Evolutionary conservation across 2,888 invertebrate genomes (phyloP), one percentile per base, ranked within the genome.

Genomic region (Lycia hirtaria): DNA sequence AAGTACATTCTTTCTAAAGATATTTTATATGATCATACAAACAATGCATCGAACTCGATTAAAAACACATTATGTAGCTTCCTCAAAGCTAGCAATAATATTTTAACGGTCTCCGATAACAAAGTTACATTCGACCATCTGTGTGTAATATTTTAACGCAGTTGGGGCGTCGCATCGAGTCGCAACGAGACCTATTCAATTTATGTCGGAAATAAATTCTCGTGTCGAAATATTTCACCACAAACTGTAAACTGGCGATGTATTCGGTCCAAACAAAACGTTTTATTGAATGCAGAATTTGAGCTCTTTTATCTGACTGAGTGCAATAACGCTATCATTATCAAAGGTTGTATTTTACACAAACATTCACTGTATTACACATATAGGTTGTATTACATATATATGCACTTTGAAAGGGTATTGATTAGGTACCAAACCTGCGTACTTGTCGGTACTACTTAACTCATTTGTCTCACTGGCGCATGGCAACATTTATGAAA

Each of bases 141-240:
- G 30, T 54, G 49, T 43, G 50, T 59, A 58, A 58, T 60, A 56
- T 64, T 60, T 62, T 57, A 62, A 59, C 59, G 37, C 32, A 43
- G 49, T 54, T 43, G 55, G 55, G 43, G 56, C 22, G 22, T 38
- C 30, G 35, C 47, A 30, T 38, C 56, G 35, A 30, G 32, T 19
- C 38, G 26, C 54, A 44, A n/a, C 47, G 49, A 66, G 51, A 52
- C 66, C 72, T 67, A 75, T 79, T 78, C 76, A 80, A 80, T 80
- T 75, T 75, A 72, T 75, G 71, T 57, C 66, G 66, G 68, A 72
- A 72, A 80, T 80, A 78, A 80, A 81, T 81, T 75, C 71, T 67
- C 63, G 60, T 65, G 76, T 70, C 77, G 74, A 76, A 75, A 78
- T 78, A 76, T 79, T 69, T 72, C 69, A 61, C 63, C 67, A 66